These are phyloP conservation scores for Ailurus styani DNA, from an alignment of 2,113 vertebrate genomes.

Conservation along the genomic window DNA sequence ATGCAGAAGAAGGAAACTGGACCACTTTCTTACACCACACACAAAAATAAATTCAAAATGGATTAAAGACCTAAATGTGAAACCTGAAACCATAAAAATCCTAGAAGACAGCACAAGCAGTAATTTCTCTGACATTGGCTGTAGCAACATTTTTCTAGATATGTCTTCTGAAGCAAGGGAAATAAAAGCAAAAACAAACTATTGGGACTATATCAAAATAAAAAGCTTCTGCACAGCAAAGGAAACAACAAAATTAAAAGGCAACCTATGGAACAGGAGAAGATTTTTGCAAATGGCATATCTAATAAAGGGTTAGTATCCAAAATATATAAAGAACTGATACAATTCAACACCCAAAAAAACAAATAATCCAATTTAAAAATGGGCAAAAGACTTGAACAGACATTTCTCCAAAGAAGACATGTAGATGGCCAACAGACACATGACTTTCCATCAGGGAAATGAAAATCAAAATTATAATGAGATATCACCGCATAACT, in stretches of 20 bases:
- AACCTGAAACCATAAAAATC: neutral
- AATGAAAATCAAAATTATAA: neutral
- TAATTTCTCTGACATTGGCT: neutral
- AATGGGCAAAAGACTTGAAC: neutral
- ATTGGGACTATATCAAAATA: neutral
- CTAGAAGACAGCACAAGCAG: neutral
- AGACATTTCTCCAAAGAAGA: neutral
- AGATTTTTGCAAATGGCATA: neutral
- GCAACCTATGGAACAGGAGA: neutral
- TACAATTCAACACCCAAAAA: neutral
- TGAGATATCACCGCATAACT: neutral
- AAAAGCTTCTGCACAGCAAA: neutral
- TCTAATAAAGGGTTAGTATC: neutral
- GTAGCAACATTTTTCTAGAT: neutral
- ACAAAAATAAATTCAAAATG: neutral
- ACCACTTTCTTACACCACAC: neutral
- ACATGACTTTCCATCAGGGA: neutral
- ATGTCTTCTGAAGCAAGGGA: neutral
- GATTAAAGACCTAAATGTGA: neutral
- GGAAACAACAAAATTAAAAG: neutral
- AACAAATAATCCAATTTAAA: neutral
- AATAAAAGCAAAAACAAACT: neutral
- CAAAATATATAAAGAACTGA: neutral
- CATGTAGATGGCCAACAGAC: neutral
- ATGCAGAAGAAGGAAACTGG: neutral